These are phyloP conservation scores for Hedya salicella DNA, from an alignment of 2,888 invertebrate species.

Conservation along the genomic window DNA sequence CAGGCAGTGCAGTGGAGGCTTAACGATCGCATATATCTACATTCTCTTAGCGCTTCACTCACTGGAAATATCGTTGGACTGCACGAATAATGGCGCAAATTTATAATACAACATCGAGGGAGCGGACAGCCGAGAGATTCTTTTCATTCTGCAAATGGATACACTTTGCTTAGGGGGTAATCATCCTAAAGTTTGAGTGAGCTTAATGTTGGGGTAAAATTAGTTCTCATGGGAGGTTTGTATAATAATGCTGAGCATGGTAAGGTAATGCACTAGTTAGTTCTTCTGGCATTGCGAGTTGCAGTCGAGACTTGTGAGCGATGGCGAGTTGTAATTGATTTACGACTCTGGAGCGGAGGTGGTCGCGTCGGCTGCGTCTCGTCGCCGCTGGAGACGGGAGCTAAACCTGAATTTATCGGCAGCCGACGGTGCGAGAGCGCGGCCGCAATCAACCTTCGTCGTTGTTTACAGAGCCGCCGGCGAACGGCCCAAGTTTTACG, in stretches of 20 bases:
- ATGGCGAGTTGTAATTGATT: conserved; percentile 72
- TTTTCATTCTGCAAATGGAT: conserved; percentile 63
- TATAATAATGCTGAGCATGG: conserved; percentile 34
- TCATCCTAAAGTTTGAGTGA: conserved; percentile 52
- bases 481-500: conserved; percentile 45
- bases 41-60: conserved; percentile 68
- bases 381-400: conserved; percentile 13
- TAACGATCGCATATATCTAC: conserved; percentile 80
- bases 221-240: conserved; percentile 49
- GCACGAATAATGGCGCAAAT: conserved; percentile 76
- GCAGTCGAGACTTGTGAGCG: conserved; percentile 50
- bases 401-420: conserved; percentile 63
- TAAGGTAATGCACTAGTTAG: conserved; percentile 54
- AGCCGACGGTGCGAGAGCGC: conserved; percentile 46
- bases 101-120: conserved; percentile 73
- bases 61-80: conserved; percentile 72
- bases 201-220: conserved; percentile 52
- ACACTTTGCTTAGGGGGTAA: conserved; percentile 61
- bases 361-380: conserved; percentile 38
- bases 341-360: conserved; percentile 54
- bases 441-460: conserved; percentile 53
- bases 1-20: conserved; percentile 59
- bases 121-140: conserved; percentile 54
- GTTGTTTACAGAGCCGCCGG: conserved; percentile 46
- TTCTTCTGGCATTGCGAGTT: conserved; percentile 52